phyloP scores from a whole-genome alignment of 2,888 invertebrate species.

The Patella depressa region DNA sequence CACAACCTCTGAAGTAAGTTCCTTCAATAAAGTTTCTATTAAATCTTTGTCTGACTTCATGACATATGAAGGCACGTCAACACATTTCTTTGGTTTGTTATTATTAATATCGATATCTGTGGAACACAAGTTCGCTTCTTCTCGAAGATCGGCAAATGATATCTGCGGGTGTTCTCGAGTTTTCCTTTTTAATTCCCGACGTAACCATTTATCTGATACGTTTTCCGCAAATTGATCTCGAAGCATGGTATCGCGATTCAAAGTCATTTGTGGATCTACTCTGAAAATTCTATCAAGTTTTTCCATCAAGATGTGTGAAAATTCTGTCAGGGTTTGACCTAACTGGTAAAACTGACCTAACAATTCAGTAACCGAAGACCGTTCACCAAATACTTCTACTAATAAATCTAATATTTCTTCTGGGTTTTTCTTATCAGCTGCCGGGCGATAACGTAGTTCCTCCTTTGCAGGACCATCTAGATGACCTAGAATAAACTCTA shows the following conservation, averaged over 20 bases:
- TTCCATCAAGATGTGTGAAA: not conserved
- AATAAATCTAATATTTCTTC: not conserved
- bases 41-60: not conserved
- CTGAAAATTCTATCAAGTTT: not conserved
- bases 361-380: not conserved
- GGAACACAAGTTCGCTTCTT: not conserved
- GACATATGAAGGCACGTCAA: not conserved
- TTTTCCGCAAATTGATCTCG: not conserved
- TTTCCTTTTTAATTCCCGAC: not conserved
- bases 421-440: not conserved
- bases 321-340: not conserved
- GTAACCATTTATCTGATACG: not conserved
- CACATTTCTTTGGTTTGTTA: not conserved
- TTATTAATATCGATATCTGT: not conserved
- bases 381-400: not conserved
- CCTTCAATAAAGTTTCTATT: not conserved
- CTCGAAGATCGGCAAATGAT: not conserved
- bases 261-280: not conserved
- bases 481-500: not conserved
- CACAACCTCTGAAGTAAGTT: not conserved
- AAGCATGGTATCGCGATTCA: not conserved
- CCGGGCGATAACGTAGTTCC: not conserved
- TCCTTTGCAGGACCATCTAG: not conserved
- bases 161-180: not conserved
- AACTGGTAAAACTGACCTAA: not conserved